Evolutionary conservation across 2,797 vertebrate genomes (phyloP).

Genomic region (Microctenopoma lineatum): DNA sequence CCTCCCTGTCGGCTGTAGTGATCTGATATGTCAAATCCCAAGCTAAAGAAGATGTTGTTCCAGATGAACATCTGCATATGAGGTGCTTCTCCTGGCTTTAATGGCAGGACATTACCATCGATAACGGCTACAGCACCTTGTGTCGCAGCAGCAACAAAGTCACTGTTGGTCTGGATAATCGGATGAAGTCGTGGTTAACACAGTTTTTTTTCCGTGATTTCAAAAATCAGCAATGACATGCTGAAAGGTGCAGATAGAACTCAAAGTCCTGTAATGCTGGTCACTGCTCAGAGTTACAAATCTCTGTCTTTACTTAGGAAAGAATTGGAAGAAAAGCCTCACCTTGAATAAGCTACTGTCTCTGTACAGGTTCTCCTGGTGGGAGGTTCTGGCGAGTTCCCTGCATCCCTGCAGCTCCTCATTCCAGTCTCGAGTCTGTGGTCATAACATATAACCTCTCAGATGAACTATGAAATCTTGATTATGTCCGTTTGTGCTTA

Average conservation of each 20-base stretch:
- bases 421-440: slow-evolving; percentile 95
- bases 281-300: background rate
- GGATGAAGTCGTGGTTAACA: background rate
- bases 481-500: too few relatives aligned
- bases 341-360: slow-evolving; percentile 96
- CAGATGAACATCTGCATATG: slow-evolving; percentile 98
- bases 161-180: slow-evolving; percentile 89
- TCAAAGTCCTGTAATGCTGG: background rate
- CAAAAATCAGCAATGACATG: background rate
- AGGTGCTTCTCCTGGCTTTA: slow-evolving; percentile 93
- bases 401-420: slow-evolving; percentile 94
- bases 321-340: background rate
- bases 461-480: background rate
- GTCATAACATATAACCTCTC: slow-evolving; percentile 28
- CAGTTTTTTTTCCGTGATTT: too few relatives aligned
- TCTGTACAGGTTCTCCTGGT: slow-evolving; percentile 89
- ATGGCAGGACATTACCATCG: slow-evolving; percentile 94
- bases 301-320: background rate
- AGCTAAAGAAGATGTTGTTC: slow-evolving; percentile 98
- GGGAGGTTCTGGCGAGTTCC: slow-evolving; percentile 88
- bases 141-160: slow-evolving; percentile 92
- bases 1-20: slow-evolving; percentile 93
- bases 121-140: slow-evolving; percentile 92
- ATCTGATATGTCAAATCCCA: slow-evolving; percentile 92
- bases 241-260: background rate